Percentiles rank a stretch among this genome's conserved stretches.
phyloP scores from a whole-genome alignment of 1,140 invertebrate genomes.

The Hylaeus anthracinus region DNA sequence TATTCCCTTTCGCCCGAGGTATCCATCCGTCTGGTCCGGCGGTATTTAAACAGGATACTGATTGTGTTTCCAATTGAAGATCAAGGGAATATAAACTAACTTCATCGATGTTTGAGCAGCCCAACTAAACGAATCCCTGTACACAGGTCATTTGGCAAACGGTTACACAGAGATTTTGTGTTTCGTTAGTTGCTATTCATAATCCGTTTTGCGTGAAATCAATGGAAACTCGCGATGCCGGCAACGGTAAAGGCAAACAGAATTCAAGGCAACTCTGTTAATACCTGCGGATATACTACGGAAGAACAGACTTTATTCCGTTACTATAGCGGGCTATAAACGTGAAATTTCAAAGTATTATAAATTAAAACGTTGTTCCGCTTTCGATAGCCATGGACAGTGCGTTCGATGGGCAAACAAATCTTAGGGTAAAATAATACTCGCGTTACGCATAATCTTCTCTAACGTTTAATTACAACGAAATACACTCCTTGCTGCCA shows the following conservation, averaged over 20 bases:
- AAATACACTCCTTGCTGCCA: too few species aligned
- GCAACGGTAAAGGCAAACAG: too few species aligned
- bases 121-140: background rate
- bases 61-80: slow-evolving; percentile 36
- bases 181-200: background rate
- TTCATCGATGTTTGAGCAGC: background rate
- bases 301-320: too few species aligned
- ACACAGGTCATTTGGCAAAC: background rate
- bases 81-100: slow-evolving; percentile 22
- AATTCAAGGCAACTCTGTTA: background rate
- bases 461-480: too few species aligned
- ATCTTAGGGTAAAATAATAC: too few species aligned
- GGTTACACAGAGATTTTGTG: background rate
- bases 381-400: too few species aligned
- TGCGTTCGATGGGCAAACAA: too few species aligned
- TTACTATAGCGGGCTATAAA: too few species aligned
- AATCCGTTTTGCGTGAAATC: background rate
- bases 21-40: slow-evolving; percentile 6
- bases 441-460: too few species aligned
- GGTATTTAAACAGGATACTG: slow-evolving; percentile 27
- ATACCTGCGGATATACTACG: too few species aligned
- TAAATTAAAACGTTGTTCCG: too few species aligned
- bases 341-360: too few species aligned
- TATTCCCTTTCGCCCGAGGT: slow-evolving; percentile 1
- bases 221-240: background rate